Conservation (phyloP, 2,113 vertebrate species). For the Anseranas semipalmata region DNA sequence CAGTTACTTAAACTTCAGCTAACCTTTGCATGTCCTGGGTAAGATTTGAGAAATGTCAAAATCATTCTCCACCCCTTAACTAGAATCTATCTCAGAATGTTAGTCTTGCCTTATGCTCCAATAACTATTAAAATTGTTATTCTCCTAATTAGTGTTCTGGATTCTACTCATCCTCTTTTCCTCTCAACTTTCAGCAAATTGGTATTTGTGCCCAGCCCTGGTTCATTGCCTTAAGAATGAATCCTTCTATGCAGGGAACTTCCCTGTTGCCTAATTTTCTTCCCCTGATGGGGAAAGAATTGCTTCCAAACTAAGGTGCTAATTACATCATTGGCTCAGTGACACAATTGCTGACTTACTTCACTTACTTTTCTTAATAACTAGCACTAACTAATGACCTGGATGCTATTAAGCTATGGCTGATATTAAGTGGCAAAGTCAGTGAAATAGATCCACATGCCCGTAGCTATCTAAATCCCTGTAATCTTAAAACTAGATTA, state of each 20-base stretch:
- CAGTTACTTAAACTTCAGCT: neutral
- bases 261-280: neutral
- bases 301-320: neutral
- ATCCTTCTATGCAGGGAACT: neutral
- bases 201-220: neutral
- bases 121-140: neutral
- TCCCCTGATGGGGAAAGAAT: neutral
- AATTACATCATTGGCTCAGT: neutral
- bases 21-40: neutral
- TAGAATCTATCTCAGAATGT: neutral
- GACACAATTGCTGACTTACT: neutral
- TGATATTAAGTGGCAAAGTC: neutral
- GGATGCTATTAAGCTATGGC: neutral
- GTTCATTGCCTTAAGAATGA: neutral
- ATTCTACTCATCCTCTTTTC: neutral
- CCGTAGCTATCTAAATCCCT: neutral
- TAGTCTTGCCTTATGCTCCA: neutral
- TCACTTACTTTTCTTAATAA: neutral
- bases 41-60: neutral
- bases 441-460: neutral
- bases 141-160: neutral
- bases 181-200: neutral
- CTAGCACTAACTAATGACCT: neutral
- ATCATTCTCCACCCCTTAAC: neutral
- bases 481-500: neutral